Evolutionary conservation across 1,140 invertebrate genomes (phyloP).

Genomic region (Subanguina moxae): DNA sequence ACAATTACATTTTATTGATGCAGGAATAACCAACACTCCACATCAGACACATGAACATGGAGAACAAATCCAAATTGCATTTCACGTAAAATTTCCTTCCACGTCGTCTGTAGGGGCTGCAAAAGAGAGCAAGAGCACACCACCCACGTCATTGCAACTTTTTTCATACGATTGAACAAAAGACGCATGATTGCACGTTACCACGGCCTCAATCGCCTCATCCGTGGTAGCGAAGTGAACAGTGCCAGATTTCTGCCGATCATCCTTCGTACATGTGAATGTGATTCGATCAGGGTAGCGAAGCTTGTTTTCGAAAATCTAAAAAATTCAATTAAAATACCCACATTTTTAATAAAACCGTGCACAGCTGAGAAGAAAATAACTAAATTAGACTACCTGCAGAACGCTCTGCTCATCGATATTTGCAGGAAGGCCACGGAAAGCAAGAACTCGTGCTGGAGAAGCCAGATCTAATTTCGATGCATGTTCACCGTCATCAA

Average conservation of each 20-base stretch:
- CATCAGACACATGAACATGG: too few relatives aligned
- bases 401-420: too few relatives aligned
- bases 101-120: too few relatives aligned
- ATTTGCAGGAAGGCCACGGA: slow-evolving; percentile 59
- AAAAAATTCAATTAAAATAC: background rate
- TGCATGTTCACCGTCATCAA: slow-evolving; percentile 65
- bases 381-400: too few relatives aligned
- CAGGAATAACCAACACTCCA: too few relatives aligned
- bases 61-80: too few relatives aligned
- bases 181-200: slow-evolving; percentile 88
- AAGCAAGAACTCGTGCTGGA: slow-evolving; percentile 73
- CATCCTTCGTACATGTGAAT: slow-evolving; percentile 73
- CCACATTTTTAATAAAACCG: too few relatives aligned
- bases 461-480: slow-evolving; percentile 65
- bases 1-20: too few relatives aligned
- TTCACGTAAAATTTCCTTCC: too few relatives aligned
- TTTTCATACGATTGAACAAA: slow-evolving; percentile 61
- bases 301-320: background rate
- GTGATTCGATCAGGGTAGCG: slow-evolving; percentile 57
- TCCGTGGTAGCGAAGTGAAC: slow-evolving; percentile 85
- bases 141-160: too few relatives aligned
- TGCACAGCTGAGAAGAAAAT: too few relatives aligned
- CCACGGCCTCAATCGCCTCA: slow-evolving; percentile 84
- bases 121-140: too few relatives aligned
- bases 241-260: slow-evolving; percentile 69